phyloP scores from a whole-genome alignment of 2,113 vertebrate species.

The Chrysemys picta region DNA sequence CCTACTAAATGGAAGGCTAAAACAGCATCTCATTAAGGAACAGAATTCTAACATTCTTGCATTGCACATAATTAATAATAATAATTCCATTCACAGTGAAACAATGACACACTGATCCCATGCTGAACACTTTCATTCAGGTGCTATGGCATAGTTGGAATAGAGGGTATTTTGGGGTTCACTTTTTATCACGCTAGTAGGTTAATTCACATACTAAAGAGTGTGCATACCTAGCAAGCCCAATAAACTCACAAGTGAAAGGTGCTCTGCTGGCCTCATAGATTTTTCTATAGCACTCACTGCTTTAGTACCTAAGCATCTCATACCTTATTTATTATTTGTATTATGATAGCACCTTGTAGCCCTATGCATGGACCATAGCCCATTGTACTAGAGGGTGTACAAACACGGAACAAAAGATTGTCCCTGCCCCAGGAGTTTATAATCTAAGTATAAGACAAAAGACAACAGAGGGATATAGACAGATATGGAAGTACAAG shows the following conservation, averaged over 20 bases:
- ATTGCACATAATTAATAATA: constrained; percentile 2
- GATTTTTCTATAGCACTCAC: rapidly evolving
- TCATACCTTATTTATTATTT: not conserved
- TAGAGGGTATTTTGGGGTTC: not conserved
- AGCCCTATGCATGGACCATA: not conserved
- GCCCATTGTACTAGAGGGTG: not conserved
- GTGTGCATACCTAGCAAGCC: rapidly evolving
- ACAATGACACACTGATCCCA: not conserved
- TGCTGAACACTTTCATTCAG: rapidly evolving
- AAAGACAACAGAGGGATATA: not conserved
- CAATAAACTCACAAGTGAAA: not conserved
- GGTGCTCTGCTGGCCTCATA: rapidly evolving
- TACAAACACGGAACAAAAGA: not conserved
- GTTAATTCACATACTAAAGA: not conserved
- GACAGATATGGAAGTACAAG: not conserved
- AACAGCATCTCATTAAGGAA: not conserved
- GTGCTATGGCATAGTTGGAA: not conserved
- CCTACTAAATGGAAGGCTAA: constrained; percentile 37
- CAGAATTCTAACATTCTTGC: constrained; percentile 38
- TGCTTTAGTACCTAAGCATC: rapidly evolving
- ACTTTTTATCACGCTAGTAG: rapidly evolving
- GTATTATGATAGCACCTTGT: not conserved
- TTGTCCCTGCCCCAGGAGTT: not conserved
- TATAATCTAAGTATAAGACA: not conserved
- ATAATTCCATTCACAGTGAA: not conserved